A percentile compares a stretch with the other conserved stretches of the same genome.
These are phyloP conservation scores for Vanessa atalanta DNA, from an alignment of 1,140 invertebrate species.

Conservation along the genomic window DNA sequence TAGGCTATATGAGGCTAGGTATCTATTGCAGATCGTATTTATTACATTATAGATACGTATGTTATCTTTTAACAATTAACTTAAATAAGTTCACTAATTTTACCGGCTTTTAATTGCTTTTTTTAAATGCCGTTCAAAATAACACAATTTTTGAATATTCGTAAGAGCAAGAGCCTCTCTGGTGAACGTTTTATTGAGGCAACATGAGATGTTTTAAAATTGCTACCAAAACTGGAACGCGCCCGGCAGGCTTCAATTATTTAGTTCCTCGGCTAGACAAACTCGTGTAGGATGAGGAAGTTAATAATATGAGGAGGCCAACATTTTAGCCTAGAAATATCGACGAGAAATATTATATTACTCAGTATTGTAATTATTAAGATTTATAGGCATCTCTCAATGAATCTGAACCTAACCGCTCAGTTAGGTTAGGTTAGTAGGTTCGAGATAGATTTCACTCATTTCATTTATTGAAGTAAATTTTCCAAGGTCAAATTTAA, in stretches of 20 bases:
- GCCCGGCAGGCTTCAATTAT: constrained; percentile 42
- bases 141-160: neutral
- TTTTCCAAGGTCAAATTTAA: no score
- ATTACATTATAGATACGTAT: no score
- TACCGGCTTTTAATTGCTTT: neutral
- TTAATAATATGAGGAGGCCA: neutral
- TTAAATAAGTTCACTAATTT: neutral
- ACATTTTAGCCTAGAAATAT: neutral
- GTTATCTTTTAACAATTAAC: no score
- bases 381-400: no score
- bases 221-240: constrained; percentile 36
- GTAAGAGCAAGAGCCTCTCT: neutral
- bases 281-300: neutral
- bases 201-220: constrained; percentile 40
- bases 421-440: no score
- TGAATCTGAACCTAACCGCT: no score
- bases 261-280: constrained; percentile 31
- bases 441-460: no score
- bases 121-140: neutral
- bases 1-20: no score
- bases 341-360: neutral
- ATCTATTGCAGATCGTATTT: no score
- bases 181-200: constrained; percentile 20
- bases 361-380: no score
- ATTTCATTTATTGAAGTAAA: no score